Evolutionary conservation across 53 echinoderm and acorn worm species (phyloP).

Genomic region (Patiria pectinifera): DNA sequence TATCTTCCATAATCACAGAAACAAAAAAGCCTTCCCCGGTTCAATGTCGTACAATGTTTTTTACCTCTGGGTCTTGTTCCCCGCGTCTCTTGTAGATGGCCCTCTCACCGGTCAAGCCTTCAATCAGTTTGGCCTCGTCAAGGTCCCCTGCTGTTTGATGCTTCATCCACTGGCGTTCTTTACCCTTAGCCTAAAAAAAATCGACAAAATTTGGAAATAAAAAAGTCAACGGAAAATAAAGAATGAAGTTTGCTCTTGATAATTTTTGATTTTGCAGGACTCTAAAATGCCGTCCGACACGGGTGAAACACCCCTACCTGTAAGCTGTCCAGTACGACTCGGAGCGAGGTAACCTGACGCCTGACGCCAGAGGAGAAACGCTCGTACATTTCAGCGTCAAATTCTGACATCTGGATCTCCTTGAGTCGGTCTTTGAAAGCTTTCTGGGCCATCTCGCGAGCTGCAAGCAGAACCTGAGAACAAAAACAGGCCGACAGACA

Average conservation of each 20-base stretch:
- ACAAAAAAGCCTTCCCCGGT: background rate
- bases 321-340: constrained; percentile 87
- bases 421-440: constrained; percentile 84
- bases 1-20: too few species aligned
- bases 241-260: background rate
- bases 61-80: constrained; percentile 95
- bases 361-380: constrained; percentile 78
- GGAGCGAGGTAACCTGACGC: constrained; percentile 82
- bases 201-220: background rate
- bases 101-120: constrained; percentile 97
- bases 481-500: background rate
- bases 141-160: constrained; percentile 93
- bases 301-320: constrained; percentile 65
- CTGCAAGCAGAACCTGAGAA: constrained; percentile 75
- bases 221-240: background rate
- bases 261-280: too few species aligned
- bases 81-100: constrained; percentile 95
- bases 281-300: too few species aligned
- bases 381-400: constrained; percentile 92
- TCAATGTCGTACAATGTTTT: background rate
- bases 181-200: constrained; percentile 84
- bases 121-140: constrained; percentile 93
- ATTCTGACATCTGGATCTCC: constrained; percentile 97
- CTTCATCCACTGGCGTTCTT: constrained; percentile 95
- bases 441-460: constrained; percentile 93